phyloP scores from a whole-genome alignment of 2,113 vertebrate species.

The Osmerus eperlanus region DNA sequence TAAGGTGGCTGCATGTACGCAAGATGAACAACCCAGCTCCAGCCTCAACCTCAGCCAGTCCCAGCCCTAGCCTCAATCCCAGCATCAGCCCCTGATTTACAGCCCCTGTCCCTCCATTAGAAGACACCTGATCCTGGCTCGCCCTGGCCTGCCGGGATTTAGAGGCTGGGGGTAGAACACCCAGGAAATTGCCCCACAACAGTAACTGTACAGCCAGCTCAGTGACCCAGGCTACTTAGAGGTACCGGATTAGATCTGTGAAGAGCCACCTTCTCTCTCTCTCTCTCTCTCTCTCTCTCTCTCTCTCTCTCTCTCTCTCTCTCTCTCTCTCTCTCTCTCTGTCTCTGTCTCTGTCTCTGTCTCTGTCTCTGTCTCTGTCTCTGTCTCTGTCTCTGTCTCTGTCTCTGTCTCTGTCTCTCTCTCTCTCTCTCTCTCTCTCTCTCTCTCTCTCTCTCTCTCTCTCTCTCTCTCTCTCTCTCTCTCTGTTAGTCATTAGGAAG shows the following conservation, averaged over 20 bases:
- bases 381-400: constrained; percentile 30
- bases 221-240: constrained; percentile 50
- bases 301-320: constrained; percentile 37
- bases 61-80: no score
- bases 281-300: constrained; percentile 33
- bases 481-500: constrained; percentile 43
- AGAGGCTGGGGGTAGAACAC: constrained; percentile 30
- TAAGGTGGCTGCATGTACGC: no score
- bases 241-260: constrained; percentile 51
- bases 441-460: constrained; percentile 37
- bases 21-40: constrained; percentile 5
- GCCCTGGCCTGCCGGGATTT: constrained; percentile 41
- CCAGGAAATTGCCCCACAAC: constrained; percentile 54
- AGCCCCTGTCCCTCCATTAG: constrained; percentile 63
- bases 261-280: constrained; percentile 43
- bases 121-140: constrained; percentile 64
- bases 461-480: constrained; percentile 25
- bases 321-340: constrained; percentile 22
- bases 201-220: constrained; percentile 38
- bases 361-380: constrained; percentile 31
- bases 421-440: constrained; percentile 30
- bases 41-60: constrained; percentile 26
- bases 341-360: constrained; percentile 35
- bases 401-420: constrained; percentile 24
- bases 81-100: constrained; percentile 47